Evolutionary conservation across 2,113 vertebrate genomes (phyloP).

Genomic region (Colossoma macropomum): DNA sequence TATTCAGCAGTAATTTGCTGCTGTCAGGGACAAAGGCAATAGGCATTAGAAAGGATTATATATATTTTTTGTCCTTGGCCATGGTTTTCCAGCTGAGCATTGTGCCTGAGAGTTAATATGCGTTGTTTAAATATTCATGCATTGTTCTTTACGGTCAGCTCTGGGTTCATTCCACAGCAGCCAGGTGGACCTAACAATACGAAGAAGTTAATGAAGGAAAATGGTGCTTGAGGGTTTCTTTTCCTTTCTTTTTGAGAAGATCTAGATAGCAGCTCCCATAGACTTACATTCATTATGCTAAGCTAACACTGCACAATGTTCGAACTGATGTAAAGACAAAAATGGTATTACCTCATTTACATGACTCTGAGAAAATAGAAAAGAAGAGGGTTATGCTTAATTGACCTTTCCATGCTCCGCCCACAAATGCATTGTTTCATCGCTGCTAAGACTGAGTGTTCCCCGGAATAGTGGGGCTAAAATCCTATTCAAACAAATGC

Average conservation of each 20-base stretch:
- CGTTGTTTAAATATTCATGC: constrained; percentile 55
- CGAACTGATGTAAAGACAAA: neutral
- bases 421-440: no score
- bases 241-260: constrained; percentile 1
- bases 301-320: neutral
- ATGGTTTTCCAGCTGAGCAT: constrained; percentile 35
- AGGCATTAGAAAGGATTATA: constrained; percentile 50
- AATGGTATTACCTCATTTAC: neutral
- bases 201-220: constrained; percentile 38
- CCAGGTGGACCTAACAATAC: constrained; percentile 34
- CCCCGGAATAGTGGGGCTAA: no score
- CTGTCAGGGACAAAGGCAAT: constrained; percentile 51
- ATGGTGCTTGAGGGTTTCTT: constrained; percentile 15
- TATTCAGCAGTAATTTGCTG: constrained; percentile 52
- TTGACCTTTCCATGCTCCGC: no score
- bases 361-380: no score
- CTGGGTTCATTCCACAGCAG: constrained; percentile 29
- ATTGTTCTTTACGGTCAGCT: constrained; percentile 42
- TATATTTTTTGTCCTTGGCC: constrained; percentile 42
- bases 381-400: no score
- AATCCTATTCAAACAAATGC: no score
- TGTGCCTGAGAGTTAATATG: constrained; percentile 46
- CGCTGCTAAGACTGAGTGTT: no score
- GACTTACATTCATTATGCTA: neutral
- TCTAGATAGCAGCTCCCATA: neutral